Evolutionary conservation across 2,113 vertebrate genomes (phyloP).

Genomic region (Corvus cornix): DNA sequence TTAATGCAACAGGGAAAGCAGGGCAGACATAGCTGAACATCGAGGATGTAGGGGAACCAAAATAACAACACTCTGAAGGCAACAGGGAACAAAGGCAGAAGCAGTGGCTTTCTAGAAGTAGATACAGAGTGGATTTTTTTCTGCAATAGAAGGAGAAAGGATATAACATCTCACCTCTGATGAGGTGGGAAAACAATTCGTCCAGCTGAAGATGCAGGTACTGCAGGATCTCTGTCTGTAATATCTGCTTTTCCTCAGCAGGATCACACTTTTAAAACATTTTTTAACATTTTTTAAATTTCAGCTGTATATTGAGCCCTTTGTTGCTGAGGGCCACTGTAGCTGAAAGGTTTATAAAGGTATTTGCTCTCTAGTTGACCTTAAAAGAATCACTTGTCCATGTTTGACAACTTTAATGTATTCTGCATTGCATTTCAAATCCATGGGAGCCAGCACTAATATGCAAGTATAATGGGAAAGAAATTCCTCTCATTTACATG

Average conservation of each 20-base stretch:
- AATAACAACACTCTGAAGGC: neutral
- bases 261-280: neutral
- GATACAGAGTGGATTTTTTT: neutral
- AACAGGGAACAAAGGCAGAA: neutral
- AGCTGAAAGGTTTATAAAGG: neutral
- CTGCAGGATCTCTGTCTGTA: neutral
- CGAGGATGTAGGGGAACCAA: neutral
- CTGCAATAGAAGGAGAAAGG: neutral
- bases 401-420: slow-evolving; percentile 30
- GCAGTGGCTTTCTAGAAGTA: neutral
- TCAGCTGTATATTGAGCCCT: neutral
- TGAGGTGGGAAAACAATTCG: neutral
- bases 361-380: slow-evolving; percentile 1
- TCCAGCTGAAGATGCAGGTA: neutral
- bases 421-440: slow-evolving; percentile 18
- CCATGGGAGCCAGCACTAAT: neutral
- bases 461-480: slow-evolving; percentile 45
- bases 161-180: neutral
- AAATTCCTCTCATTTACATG: slow-evolving; percentile 39
- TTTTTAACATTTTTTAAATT: neutral
- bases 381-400: neutral
- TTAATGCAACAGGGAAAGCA: neutral
- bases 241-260: neutral
- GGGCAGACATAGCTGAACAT: neutral
- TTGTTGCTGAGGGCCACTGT: neutral